These are phyloP conservation scores for Phaenicophaeus curvirostris DNA, from an alignment of 2,797 vertebrate genomes.

Conservation along the genomic window DNA sequence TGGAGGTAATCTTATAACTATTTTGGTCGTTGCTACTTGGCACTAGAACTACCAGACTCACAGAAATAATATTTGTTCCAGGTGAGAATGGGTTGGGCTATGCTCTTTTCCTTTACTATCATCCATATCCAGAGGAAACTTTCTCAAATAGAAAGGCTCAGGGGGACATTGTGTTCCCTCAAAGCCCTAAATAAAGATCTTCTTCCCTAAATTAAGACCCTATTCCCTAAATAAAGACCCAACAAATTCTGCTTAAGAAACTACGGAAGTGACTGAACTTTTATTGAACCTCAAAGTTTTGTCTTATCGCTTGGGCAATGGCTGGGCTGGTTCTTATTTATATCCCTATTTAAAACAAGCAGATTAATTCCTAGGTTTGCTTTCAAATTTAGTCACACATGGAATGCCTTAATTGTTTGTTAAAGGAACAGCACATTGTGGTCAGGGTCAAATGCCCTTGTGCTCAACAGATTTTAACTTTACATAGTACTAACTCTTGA, in stretches of 20 bases:
- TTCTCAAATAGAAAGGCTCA: slow-evolving; percentile 17
- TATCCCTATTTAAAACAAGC: slow-evolving; percentile 56
- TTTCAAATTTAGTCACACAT: slow-evolving; percentile 60
- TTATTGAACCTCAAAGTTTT: slow-evolving; percentile 45
- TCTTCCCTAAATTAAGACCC: neutral
- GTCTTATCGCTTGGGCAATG: slow-evolving; percentile 50
- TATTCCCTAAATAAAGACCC: slow-evolving; percentile 18
- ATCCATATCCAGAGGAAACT: slow-evolving; percentile 3
- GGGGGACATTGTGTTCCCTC: neutral
- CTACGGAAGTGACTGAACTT: slow-evolving; percentile 40
- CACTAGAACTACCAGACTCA: neutral
- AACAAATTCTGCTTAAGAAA: neutral
- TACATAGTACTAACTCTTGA: slow-evolving; percentile 41
- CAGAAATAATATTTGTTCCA: neutral
- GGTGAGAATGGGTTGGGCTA: neutral
- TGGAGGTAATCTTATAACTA: neutral
- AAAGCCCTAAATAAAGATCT: neutral
- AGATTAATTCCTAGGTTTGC: slow-evolving; percentile 58
- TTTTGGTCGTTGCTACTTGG: neutral
- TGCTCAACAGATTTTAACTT: slow-evolving; percentile 65
- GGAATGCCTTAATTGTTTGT: slow-evolving; percentile 72
- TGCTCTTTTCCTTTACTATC: neutral
- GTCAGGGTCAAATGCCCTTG: slow-evolving; percentile 67
- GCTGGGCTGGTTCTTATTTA: slow-evolving; percentile 52
- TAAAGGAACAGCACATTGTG: slow-evolving; percentile 70